These are phyloP conservation scores for Cataglyphis livida DNA, from an alignment of 2,888 invertebrate species.

Conservation along the genomic window DNA sequence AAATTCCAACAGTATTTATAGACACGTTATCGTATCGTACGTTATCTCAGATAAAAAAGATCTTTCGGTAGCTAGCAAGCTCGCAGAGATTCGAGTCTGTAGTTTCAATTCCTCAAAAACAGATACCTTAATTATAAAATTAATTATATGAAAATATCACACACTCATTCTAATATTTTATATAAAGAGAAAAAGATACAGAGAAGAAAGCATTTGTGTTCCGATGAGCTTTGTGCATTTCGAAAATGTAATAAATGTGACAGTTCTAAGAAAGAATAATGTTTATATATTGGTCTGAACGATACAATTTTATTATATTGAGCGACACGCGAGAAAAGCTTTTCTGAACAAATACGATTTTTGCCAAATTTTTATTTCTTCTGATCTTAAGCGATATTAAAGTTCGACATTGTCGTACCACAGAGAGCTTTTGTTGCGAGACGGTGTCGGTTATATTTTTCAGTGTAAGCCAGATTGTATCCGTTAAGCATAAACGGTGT, in stretches of 20 bases:
- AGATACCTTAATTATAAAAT: slow-evolving; percentile 22
- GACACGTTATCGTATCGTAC: slow-evolving; percentile 35
- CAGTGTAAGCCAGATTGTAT: slow-evolving; percentile 25
- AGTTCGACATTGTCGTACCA: slow-evolving; percentile 19
- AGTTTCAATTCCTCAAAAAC: slow-evolving; percentile 4
- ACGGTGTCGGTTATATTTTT: slow-evolving; percentile 41
- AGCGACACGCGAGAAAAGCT: background rate
- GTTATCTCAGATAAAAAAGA: slow-evolving; percentile 35
- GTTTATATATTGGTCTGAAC: slow-evolving; percentile 2
- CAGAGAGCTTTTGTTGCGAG: slow-evolving; percentile 22
- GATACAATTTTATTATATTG: slow-evolving; percentile 22
- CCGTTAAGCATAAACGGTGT: background rate
- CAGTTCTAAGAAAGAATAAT: background rate
- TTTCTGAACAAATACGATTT: slow-evolving; percentile 52
- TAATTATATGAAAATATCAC: background rate
- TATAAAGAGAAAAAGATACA: background rate
- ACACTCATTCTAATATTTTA: background rate
- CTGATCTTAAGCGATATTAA: background rate
- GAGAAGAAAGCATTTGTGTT: background rate
- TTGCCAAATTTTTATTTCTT: slow-evolving; percentile 57
- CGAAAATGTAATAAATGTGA: slow-evolving; percentile 5
- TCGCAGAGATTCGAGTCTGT: background rate
- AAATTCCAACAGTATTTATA: slow-evolving; percentile 37
- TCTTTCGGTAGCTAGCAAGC: background rate
- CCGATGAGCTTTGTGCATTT: background rate